Percentiles rank a stretch among this genome's conserved stretches.
Evolutionary conservation across 2,797 vertebrate genomes (phyloP).

Genomic region (Sebastes diaconus): DNA sequence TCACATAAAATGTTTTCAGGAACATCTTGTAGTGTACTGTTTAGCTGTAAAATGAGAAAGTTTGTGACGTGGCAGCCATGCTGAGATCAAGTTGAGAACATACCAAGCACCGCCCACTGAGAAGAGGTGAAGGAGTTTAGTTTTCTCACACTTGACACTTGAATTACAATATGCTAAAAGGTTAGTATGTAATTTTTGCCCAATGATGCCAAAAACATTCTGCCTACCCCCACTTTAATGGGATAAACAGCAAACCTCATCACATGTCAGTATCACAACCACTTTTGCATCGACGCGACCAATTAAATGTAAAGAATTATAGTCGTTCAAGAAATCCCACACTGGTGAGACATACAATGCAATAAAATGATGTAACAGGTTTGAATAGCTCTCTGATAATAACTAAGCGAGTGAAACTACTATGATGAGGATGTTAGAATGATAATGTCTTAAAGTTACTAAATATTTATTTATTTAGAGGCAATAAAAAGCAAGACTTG

Average conservation of each 20-base stretch:
- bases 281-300: neutral
- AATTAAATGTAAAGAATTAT: neutral
- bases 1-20: rapidly evolving
- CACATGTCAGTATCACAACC: neutral
- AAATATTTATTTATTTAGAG: neutral
- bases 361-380: neutral
- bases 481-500: neutral
- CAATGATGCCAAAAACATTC: no score
- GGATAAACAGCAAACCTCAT: no score
- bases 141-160: no score
- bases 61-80: no score
- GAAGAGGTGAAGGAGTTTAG: no score
- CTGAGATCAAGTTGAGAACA: no score
- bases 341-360: neutral
- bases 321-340: neutral
- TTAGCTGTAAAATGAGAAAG: no score
- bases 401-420: neutral
- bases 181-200: no score
- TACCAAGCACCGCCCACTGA: no score
- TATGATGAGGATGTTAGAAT: neutral
- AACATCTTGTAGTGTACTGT: no score
- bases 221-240: no score
- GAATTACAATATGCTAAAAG: no score
- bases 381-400: neutral
- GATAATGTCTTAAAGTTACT: neutral